Percentiles rank a stretch among this genome's conserved stretches.
phyloP scores from a whole-genome alignment of 2,888 invertebrate species.

The Petrophora chlorosata region DNA sequence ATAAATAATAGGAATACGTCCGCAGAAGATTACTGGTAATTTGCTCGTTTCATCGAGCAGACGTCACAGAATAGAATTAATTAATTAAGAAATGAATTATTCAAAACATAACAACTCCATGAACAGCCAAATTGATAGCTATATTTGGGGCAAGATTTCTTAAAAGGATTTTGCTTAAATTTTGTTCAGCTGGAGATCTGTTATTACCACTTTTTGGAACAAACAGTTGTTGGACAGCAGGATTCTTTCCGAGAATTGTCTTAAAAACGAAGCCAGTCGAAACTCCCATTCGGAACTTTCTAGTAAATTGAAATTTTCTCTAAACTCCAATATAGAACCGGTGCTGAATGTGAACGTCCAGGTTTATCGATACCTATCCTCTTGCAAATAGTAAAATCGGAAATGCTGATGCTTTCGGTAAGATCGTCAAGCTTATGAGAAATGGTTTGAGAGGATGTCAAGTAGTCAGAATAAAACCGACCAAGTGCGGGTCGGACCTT shows the following conservation, averaged over 20 bases:
- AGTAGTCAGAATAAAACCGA: background rate
- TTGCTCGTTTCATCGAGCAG: background rate
- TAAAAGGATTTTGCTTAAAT: conserved; percentile 12
- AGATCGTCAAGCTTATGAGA: conserved; percentile 1
- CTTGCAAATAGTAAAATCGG: conserved; percentile 4
- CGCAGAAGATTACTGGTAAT: background rate
- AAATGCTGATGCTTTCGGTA: conserved; percentile 12
- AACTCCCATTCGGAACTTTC: conserved; percentile 23
- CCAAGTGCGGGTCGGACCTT: too few relatives aligned
- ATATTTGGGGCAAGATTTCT: conserved; percentile 5
- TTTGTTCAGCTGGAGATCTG: conserved; percentile 9
- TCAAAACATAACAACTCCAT: conserved; percentile 10
- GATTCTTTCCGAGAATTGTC: conserved; percentile 13
- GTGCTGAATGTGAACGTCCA: conserved; percentile 19
- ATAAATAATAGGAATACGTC: too few relatives aligned
- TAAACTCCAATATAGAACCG: conserved; percentile 16
- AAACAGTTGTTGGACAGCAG: conserved; percentile 15
- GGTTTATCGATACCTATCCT: conserved; percentile 23
- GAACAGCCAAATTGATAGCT: conserved; percentile 4
- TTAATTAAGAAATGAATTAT: conserved; percentile 16
- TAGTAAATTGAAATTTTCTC: conserved; percentile 28
- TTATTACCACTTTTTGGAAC: conserved; percentile 19
- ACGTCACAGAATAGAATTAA: conserved; percentile 4
- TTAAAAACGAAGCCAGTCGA: conserved; percentile 13
- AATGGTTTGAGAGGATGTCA: background rate